phyloP scores from a whole-genome alignment of 1,140 invertebrate genomes.

The Amyelois transitella region DNA sequence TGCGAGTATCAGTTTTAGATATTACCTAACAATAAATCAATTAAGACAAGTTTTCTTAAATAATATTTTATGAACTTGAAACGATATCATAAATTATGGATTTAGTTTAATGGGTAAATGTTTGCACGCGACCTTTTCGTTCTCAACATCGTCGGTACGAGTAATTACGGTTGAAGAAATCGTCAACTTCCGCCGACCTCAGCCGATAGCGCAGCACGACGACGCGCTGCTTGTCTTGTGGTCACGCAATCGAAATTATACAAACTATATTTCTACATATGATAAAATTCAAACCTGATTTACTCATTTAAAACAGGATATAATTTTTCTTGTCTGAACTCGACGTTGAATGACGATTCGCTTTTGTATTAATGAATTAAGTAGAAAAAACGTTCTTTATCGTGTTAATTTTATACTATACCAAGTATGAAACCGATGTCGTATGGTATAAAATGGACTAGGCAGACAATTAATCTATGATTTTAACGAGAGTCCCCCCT shows the following conservation, averaged over 20 bases:
- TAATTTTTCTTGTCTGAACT: no score
- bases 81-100: not conserved
- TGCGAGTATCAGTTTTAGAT: no score
- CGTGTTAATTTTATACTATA: no score
- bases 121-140: constrained; percentile 14
- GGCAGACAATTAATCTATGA: constrained; percentile 46
- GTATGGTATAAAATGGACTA: not conserved
- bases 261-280: not conserved
- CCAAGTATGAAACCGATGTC: not conserved
- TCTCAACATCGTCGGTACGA: constrained; percentile 16
- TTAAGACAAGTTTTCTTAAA: not conserved
- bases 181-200: constrained; percentile 47
- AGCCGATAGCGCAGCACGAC: constrained; percentile 15
- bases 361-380: no score
- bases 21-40: not conserved
- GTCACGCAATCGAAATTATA: constrained; percentile 34
- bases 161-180: constrained; percentile 49
- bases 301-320: no score
- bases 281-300: no score
- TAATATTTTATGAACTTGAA: not conserved
- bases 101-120: not conserved
- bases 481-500: constrained; percentile 60
- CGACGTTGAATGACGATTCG: no score
- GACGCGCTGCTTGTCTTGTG: constrained; percentile 21
- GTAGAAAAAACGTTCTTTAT: no score